Conservation (phyloP, 1,140 invertebrate genomes). For the Caenorhabditis brenneri region DNA sequence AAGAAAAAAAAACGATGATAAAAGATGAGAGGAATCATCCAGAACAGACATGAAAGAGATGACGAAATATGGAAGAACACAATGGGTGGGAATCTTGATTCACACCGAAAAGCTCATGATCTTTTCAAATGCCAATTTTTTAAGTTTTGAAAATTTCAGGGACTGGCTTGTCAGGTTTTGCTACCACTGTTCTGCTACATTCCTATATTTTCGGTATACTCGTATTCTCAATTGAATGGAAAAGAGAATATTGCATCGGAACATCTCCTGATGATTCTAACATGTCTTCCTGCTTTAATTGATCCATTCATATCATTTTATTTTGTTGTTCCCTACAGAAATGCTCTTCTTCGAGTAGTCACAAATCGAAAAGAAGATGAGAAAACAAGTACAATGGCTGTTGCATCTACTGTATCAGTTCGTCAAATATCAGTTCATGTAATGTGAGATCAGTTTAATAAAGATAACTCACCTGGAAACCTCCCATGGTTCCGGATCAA, state of each 20-base stretch:
- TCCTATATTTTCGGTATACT: constrained; percentile 1
- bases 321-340: constrained; percentile 22
- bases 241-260: constrained; percentile 20
- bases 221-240: not conserved
- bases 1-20: not conserved
- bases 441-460: not conserved
- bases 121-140: no score
- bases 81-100: not conserved
- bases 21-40: not conserved
- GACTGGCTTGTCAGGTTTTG: not conserved
- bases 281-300: constrained; percentile 22
- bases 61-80: not conserved
- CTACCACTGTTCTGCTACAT: not conserved
- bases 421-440: not conserved
- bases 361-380: constrained; percentile 26
- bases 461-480: constrained; percentile 34
- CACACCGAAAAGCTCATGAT: not conserved
- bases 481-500: constrained; percentile 38
- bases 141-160: not conserved
- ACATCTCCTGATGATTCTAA: constrained; percentile 1
- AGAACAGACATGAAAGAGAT: not conserved
- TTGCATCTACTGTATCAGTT: not conserved
- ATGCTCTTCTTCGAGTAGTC: not conserved
- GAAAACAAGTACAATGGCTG: not conserved
- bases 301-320: constrained; percentile 19